A percentile compares a stretch with the other conserved stretches of the same genome.
phyloP scores from a whole-genome alignment of 1,140 invertebrate species.

The Scaptomyza pallida region DNA sequence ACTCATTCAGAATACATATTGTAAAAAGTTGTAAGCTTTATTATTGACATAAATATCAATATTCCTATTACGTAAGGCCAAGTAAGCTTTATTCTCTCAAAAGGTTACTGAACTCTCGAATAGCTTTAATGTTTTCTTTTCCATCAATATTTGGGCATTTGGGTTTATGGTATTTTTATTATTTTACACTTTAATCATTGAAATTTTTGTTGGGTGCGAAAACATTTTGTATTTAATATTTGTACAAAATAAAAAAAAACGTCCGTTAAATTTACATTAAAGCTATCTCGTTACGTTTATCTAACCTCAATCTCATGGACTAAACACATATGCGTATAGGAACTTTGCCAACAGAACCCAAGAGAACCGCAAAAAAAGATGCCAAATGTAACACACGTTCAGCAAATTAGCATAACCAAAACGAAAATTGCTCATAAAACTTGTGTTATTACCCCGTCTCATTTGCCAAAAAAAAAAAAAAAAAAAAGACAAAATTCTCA shows the following conservation, averaged over 20 bases:
- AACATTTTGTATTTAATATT: slow-evolving; percentile 21
- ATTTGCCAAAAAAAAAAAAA: slow-evolving; percentile 30
- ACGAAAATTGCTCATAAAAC: slow-evolving; percentile 66
- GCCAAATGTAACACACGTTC: slow-evolving; percentile 70
- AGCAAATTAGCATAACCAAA: slow-evolving; percentile 51
- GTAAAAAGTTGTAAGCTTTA: too few relatives aligned
- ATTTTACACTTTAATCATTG: slow-evolving; percentile 45
- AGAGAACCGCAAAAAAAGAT: not conserved
- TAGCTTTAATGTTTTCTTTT: not conserved
- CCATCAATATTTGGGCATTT: slow-evolving; percentile 8
- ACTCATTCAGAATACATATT: too few relatives aligned
- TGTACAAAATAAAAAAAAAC: not conserved
- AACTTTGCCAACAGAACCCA: slow-evolving; percentile 32
- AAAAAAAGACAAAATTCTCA: slow-evolving; percentile 57
- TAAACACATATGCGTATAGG: slow-evolving; percentile 1
- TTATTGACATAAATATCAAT: too few relatives aligned
- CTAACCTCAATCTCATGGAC: slow-evolving; percentile 27
- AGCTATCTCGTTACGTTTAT: slow-evolving; percentile 43
- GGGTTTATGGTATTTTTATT: slow-evolving; percentile 26
- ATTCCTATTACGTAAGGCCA: too few relatives aligned
- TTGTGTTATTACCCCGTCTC: slow-evolving; percentile 64
- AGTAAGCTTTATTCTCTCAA: too few relatives aligned
- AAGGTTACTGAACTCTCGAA: slow-evolving; percentile 22
- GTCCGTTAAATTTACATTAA: slow-evolving; percentile 8
- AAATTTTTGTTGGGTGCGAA: slow-evolving; percentile 43